phyloP scores from a whole-genome alignment of 2,888 invertebrate species.

The Hipparchia sbordonii region DNA sequence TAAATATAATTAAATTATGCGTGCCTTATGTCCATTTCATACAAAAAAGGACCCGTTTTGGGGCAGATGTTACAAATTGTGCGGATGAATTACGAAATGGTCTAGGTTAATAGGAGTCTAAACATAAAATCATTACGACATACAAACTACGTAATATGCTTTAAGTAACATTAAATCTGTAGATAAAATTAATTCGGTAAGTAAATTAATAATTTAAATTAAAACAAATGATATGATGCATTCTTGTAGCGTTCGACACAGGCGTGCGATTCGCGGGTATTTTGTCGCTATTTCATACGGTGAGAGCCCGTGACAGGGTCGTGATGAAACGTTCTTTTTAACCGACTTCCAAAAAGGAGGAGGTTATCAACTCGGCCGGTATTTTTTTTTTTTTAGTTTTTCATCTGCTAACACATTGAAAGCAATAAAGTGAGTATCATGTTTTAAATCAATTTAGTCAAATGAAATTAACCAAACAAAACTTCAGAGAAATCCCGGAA shows the following conservation, averaged over 20 bases:
- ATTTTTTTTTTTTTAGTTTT: too few relatives aligned
- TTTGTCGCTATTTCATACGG: conserved; percentile 7
- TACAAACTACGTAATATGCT: conserved; percentile 36
- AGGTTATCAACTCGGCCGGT: too few relatives aligned
- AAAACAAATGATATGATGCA: conserved; percentile 84
- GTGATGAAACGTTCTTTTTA: background rate
- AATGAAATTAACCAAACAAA: too few relatives aligned
- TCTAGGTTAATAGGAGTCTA: conserved; percentile 44
- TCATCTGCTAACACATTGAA: too few relatives aligned
- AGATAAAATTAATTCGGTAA: conserved; percentile 62
- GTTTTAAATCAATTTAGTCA: too few relatives aligned
- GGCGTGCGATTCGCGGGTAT: conserved; percentile 61
- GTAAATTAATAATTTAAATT: conserved; percentile 71
- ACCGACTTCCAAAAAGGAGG: too few relatives aligned
- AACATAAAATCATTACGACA: conserved; percentile 38
- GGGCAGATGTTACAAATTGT: conserved; percentile 53
- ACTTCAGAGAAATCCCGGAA: too few relatives aligned
- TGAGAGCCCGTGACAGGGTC: background rate
- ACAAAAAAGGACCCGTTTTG: conserved; percentile 77
- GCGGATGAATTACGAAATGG: conserved; percentile 55
- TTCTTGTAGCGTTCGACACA: conserved; percentile 77
- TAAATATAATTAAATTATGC: conserved; percentile 15
- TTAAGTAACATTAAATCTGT: conserved; percentile 62
- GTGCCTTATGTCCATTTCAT: conserved; percentile 61
- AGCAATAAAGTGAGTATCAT: too few relatives aligned